Base-by-base conservation (phyloP, 2,888 invertebrate genomes). In the Troglohyphantes excavatus region DNA sequence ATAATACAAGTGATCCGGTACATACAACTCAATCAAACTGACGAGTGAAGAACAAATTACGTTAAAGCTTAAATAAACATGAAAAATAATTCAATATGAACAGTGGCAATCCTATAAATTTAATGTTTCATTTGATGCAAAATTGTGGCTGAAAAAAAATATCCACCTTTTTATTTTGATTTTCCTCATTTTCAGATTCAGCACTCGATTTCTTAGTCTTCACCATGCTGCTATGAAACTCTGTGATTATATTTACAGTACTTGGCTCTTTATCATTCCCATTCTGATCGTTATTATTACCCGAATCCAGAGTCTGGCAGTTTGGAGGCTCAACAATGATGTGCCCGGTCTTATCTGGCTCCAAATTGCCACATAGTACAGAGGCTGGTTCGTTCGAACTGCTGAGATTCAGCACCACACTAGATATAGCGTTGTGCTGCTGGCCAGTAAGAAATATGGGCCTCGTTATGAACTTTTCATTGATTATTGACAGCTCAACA, bases 151-250 rank as follows among this genome's bases (percentile, higher is more conserved):
- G 3, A 39, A 39, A 39, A 1, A 39, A n/a, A n/a, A n/a, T n/a
- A 17, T 23, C 17, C 67, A 87, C 90, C 63, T 90, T 90, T 88
- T 88, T 90, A 33, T 43, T 68, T 75, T 73, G 68, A 78, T 33
- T 67, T 27, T 84, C 90, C 7, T 82, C 81, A 82, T 29, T 73
- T 70, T 90, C 90, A 21, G 23, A 11, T 26, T 85, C 84, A 1
- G 29, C 17, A 61, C 29, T 53, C 9, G 65, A 19, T 73, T 90
- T 90, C 46, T 90, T 90, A 1, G 76, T 78, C 67, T 90, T 88
- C n/a, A 91, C 84, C 87, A 90, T 81, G 33, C 87, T 90, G 39
- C 84, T 86, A 27, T 91, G 90, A 59, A 91, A 90, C 27, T 91
- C 91, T n/a, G 90, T 82, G 19, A 90, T 90, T 13, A 90, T 79